Base-by-base conservation (phyloP, 1,140 invertebrate genomes). In the Brachionus asplanchnoidis region DNA sequence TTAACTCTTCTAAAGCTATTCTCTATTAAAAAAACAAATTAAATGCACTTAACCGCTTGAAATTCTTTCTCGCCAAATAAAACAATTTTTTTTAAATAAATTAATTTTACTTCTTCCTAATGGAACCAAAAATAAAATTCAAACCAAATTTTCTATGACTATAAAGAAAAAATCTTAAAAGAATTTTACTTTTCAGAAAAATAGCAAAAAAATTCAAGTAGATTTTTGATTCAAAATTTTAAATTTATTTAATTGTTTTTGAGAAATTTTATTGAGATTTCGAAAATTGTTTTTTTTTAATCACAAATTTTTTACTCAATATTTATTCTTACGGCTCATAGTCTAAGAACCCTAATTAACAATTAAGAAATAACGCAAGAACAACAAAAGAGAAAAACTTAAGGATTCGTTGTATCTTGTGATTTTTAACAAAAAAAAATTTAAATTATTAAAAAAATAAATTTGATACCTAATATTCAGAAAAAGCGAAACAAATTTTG, bases 401-500 rank as follows among this genome's bases (percentile, higher is more conserved):
- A 60, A 20, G 53, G 53, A 60, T 60, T 60, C 53, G 17, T 60
- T 60, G 53, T 60, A 60, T 60, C 53, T 60, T 60, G 53, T 60
- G 9, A 5, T 9, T 60, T 60, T 60, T 8, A 23, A 46, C 11
- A 46, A 46, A 46, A 46, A 46, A 46, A 12, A 44, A 28, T 32
- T 36, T 2, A 68, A 73, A 73, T 40, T 42, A 73, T 73, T 73
- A 42, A 40, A 73, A 73, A 73, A 73, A 73, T 40, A 73, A 42
- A 42, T 20, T 42, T 42, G 36, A 40, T 73, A 42, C 7, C 17
- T 14, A 42, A 42, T 20, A 42, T 42, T 42, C 11, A 17, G 14
- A 73, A 73, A 73, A 73, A 42, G 32, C 32, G 40, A 40, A 73
- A 73, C 36, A 73, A 73, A 73, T 73, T 20, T 42, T 12, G 40